Evolutionary conservation across 1,140 invertebrate genomes (phyloP), one percentile per base, ranked within the genome.

Genomic region (Papilio aristodemus): DNA sequence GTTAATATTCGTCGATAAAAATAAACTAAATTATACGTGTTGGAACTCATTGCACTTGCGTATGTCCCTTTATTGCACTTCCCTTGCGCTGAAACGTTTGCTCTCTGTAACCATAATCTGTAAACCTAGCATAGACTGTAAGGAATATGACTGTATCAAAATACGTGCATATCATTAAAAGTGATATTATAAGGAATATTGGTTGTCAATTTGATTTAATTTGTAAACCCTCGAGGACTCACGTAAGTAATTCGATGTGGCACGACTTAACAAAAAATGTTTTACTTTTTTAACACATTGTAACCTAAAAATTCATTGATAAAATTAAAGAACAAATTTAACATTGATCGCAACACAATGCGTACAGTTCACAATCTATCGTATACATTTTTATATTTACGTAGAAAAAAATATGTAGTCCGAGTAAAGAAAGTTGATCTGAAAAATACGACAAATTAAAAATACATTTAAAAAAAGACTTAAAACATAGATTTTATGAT

Each of bases 151-250:
- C 86, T 86, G 76, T 80, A 84, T 84, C 78, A 80, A 73, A 74
- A 83, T 81, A 78, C 77, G 73, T 79, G 85, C 85, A 87, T 89
- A 89, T 89, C 85, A 89, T 79, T 84, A 81, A 83, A 86, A 76
- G 77, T 89, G 80, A 86, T 84, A 79, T 70, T 76, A 72, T 69
- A 74, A 68, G 43, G 68, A 63, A 73, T n/a, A 78, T 75, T 77
- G 68, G 68, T 76, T 75, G 67, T 76, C 57, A 69, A 72, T 77
- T n/a, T 71, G 60, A 73, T 75, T 71, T 25, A 5, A 46, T 43
- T 68, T 54, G 10, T 14, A 8, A 22, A 25, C 22, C 46, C 50
- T 17, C 38, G 27, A 19, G 60, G 59, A 37, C 4, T 17, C 19
- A 13, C 4, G 7, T 54, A 3, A 54, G 10, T 63, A 63, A 1